Conservation (phyloP, 2,888 invertebrate genomes). For the Pterostichus niger region DNA sequence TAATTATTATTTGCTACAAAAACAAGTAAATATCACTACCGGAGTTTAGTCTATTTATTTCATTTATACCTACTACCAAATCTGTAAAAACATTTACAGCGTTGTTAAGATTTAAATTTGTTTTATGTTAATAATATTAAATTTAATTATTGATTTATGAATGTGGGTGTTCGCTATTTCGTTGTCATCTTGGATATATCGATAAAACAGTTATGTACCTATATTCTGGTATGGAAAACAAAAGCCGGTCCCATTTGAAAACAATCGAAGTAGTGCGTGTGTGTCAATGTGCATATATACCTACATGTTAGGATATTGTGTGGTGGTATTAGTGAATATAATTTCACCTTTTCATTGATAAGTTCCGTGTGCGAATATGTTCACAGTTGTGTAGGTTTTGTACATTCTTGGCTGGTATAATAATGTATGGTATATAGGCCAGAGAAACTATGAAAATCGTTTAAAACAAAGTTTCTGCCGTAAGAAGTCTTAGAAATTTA, state of each 20-base stretch:
- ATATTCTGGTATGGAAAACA: neutral
- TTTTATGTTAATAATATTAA: too few species aligned
- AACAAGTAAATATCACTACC: too few species aligned
- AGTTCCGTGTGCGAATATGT: constrained; percentile 38
- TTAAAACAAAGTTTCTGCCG: neutral
- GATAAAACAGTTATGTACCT: neutral
- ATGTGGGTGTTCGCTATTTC: constrained; percentile 1
- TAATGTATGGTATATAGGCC: constrained; percentile 35
- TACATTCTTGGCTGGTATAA: neutral
- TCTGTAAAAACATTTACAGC: too few species aligned
- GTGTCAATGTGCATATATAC: constrained; percentile 5
- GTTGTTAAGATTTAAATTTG: too few species aligned
- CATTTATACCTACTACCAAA: too few species aligned
- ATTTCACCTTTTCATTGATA: constrained; percentile 56
- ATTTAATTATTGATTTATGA: neutral
- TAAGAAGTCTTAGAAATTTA: neutral
- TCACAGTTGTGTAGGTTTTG: constrained; percentile 3
- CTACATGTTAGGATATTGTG: neutral
- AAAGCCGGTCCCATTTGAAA: constrained; percentile 23
- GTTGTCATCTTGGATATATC: neutral
- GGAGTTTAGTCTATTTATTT: too few species aligned
- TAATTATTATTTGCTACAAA: neutral
- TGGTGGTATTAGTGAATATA: constrained; percentile 1
- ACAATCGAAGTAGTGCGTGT: constrained; percentile 18
- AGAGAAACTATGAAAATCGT: constrained; percentile 15